A percentile compares a stretch with the other conserved stretches of the same genome.
Conservation (phyloP, 2,113 vertebrate genomes). For the Azemiops feae region DNA sequence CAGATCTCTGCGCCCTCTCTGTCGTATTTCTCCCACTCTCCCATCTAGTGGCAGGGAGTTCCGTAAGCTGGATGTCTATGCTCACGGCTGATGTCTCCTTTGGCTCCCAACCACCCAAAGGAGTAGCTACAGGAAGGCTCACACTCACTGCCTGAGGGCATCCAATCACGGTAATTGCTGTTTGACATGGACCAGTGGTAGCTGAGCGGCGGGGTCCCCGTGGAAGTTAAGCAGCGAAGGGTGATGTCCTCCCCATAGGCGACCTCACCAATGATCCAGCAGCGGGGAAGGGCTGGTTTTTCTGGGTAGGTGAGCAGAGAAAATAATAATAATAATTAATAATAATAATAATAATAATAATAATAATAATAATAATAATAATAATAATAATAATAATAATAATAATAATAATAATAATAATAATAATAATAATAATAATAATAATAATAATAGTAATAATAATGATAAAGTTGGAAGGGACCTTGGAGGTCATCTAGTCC, state of each 20-base stretch:
- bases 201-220: slow-evolving; percentile 73
- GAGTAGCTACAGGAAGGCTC: background rate
- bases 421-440: too few relatives aligned
- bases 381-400: too few relatives aligned
- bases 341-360: too few relatives aligned
- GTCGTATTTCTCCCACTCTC: too few relatives aligned
- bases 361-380: too few relatives aligned
- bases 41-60: background rate
- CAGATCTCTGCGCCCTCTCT: too few relatives aligned
- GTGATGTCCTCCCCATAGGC: slow-evolving; percentile 71
- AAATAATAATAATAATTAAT: too few relatives aligned
- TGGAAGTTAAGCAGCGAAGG: slow-evolving; percentile 74
- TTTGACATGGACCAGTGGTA: slow-evolving; percentile 81
- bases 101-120: background rate
- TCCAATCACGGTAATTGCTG: slow-evolving; percentile 46
- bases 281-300: slow-evolving; percentile 76
- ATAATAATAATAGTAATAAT: too few relatives aligned
- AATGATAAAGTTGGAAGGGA: too few relatives aligned
- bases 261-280: slow-evolving; percentile 79
- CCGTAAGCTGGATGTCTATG: background rate
- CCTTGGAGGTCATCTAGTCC: too few relatives aligned
- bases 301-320: slow-evolving; percentile 59
- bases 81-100: background rate
- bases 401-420: too few relatives aligned
- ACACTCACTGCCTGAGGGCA: slow-evolving; percentile 36